Evolutionary conservation across 2,113 vertebrate genomes (phyloP).

Genomic region (Benitochromis conjunctus): DNA sequence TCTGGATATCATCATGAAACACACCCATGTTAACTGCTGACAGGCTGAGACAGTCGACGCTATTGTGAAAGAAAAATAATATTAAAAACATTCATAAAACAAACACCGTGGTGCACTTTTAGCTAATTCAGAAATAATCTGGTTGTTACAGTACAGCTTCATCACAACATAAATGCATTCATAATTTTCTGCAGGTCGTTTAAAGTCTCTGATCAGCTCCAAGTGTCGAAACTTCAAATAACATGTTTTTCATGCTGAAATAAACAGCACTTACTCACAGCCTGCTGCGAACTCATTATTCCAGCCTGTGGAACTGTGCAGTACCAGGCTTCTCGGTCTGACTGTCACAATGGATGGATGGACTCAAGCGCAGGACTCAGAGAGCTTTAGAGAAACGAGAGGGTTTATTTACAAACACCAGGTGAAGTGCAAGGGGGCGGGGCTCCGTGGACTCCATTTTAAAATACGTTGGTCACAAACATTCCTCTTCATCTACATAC

Average conservation of each 20-base stretch:
- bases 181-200: accelerated
- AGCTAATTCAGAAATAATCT: neutral
- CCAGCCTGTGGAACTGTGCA: no score
- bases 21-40: neutral
- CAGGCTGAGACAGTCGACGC: neutral
- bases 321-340: no score
- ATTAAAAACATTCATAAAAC: neutral
- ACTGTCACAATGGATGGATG: no score
- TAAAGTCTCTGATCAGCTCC: neutral
- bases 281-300: neutral
- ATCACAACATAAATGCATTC: neutral
- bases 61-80: neutral
- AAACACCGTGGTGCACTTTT: neutral
- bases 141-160: neutral
- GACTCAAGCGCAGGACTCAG: no score
- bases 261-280: neutral
- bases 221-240: neutral
- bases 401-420: no score
- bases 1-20: neutral
- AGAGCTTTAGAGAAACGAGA: no score
- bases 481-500: no score
- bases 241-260: neutral
- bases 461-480: no score
- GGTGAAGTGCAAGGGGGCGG: no score
- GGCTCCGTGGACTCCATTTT: no score